Base-by-base conservation (phyloP, 2,797 vertebrate species). In the Spheniscus humboldti region DNA sequence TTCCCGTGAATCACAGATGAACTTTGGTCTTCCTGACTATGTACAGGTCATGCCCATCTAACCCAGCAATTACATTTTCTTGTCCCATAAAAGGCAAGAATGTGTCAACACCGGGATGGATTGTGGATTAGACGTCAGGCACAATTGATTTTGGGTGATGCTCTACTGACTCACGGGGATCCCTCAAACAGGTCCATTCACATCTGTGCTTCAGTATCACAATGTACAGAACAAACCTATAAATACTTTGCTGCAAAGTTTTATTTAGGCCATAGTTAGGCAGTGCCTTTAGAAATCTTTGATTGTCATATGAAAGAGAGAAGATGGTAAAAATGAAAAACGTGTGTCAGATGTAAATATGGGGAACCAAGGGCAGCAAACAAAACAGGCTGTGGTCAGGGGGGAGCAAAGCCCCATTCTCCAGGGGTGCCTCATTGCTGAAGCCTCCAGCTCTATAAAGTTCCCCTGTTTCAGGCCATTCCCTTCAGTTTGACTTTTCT, bases 21-120 rank as follows among this genome's bases (percentile, higher is more conserved):
- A 39, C 82, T 77, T 52, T 3, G 3, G 41, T 53, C 28, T 71
- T 88, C 59, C 18, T 45, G 64, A 43, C 77, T 20, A 2, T 2
- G 3, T 77, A 31, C 90, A 67, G 45, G 78, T 91, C 91, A 92
- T 90, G 79, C 39, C 76, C 94, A 57, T 92, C 62, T 27, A 30
- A 94, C 24, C 85, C 68, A 17, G 14, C 93, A 95, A 94, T 96
- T 95, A 92, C 37, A 10, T 41, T 72, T 95, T 45, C 93, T 90
- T 6, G 62, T 75, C 83, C 56, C 52, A 72, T 81, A 62, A 94
- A 94, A 64, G 53, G 76, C 69, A 72, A 75, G 73, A 68, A 92
- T 88, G 96, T 94, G 93, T 95, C 96, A 96, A 60, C 86, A 33
- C 11, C 0, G 11, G 86, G 83, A n/a, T 93, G 76, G 53, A 67